phyloP scores from a whole-genome alignment of 2,888 invertebrate species.

The Drosophila prostipennis region DNA sequence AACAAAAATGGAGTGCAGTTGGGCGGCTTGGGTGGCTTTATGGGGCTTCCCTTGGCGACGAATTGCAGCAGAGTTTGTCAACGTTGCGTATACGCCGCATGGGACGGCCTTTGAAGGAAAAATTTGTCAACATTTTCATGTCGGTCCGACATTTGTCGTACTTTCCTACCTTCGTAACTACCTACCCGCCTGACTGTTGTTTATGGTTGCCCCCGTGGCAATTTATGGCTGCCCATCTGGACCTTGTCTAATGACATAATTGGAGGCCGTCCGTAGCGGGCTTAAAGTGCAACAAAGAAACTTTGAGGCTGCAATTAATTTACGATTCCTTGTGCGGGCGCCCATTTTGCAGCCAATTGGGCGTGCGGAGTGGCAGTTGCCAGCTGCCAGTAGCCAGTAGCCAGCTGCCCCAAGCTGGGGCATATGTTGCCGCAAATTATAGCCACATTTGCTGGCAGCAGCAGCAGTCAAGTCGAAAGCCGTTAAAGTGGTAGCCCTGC shows the following conservation, averaged over 20 bases:
- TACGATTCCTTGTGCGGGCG: conserved; percentile 51
- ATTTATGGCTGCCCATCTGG: conserved; percentile 58
- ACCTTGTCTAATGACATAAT: conserved; percentile 56
- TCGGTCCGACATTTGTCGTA: conserved; percentile 60
- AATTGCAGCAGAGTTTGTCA: conserved; percentile 62
- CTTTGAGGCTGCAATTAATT: conserved; percentile 56
- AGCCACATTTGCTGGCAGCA: conserved; percentile 52
- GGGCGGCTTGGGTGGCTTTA: conserved; percentile 37
- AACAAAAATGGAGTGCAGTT: conserved; percentile 5
- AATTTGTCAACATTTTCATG: conserved; percentile 70
- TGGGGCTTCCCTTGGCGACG: conserved; percentile 29
- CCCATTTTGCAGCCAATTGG: conserved; percentile 45
- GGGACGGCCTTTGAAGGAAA: conserved; percentile 40
- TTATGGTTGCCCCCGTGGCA: conserved; percentile 43
- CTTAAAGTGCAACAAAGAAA: conserved; percentile 28
- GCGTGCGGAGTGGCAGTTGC: conserved; percentile 37
- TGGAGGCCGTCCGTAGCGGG: conserved; percentile 35
- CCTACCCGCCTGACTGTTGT: conserved; percentile 35
- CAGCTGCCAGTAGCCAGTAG: conserved; percentile 49
- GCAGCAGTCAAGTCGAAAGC: conserved; percentile 62
- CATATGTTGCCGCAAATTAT: conserved; percentile 57
- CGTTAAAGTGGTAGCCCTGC: conserved; percentile 59
- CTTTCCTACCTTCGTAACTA: too few relatives aligned
- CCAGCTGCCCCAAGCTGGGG: conserved; percentile 44
- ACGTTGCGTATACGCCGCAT: conserved; percentile 54